These are phyloP conservation scores for Parnassius glacialis DNA, from an alignment of 2,888 invertebrate genomes.

Conservation along the genomic window DNA sequence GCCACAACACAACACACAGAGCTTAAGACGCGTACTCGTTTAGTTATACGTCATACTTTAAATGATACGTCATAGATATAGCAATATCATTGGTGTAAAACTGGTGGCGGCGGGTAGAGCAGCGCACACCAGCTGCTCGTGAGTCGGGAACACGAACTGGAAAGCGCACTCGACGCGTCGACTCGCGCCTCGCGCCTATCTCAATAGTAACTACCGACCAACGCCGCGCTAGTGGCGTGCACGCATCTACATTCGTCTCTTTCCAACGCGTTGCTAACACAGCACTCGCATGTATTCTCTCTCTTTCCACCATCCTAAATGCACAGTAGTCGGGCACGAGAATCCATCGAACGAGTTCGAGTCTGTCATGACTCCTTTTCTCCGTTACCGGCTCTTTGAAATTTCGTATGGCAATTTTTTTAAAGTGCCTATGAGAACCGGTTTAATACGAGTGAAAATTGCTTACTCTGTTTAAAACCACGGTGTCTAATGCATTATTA, in stretches of 20 bases:
- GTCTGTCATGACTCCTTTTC: constrained; percentile 70
- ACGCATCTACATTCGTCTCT: constrained; percentile 57
- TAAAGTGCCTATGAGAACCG: constrained; percentile 59
- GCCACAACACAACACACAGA: constrained; percentile 64
- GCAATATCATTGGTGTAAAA: constrained; percentile 60
- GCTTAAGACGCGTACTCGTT: constrained; percentile 50
- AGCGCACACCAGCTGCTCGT: constrained; percentile 69
- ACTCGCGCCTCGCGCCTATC: constrained; percentile 55
- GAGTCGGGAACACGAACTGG: constrained; percentile 73
- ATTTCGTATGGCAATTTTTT: constrained; percentile 69
- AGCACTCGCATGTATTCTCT: constrained; percentile 32
- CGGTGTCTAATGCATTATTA: constrained; percentile 52
- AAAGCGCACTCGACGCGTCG: constrained; percentile 62
- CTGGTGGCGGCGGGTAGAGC: constrained; percentile 62
- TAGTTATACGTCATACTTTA: constrained; percentile 65
- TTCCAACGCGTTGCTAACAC: constrained; percentile 33
- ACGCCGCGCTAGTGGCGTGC: constrained; percentile 65
- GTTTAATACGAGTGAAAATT: constrained; percentile 58
- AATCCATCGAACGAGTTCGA: constrained; percentile 71
- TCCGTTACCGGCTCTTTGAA: constrained; percentile 59
- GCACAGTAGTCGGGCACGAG: constrained; percentile 71
- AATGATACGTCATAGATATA: constrained; percentile 48
- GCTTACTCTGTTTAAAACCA: constrained; percentile 62
- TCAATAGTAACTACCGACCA: constrained; percentile 50
- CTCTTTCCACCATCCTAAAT: constrained; percentile 49